Evolutionary conservation across 2,113 vertebrate species (phyloP).

Genomic region (Muntiacus muntjak): DNA sequence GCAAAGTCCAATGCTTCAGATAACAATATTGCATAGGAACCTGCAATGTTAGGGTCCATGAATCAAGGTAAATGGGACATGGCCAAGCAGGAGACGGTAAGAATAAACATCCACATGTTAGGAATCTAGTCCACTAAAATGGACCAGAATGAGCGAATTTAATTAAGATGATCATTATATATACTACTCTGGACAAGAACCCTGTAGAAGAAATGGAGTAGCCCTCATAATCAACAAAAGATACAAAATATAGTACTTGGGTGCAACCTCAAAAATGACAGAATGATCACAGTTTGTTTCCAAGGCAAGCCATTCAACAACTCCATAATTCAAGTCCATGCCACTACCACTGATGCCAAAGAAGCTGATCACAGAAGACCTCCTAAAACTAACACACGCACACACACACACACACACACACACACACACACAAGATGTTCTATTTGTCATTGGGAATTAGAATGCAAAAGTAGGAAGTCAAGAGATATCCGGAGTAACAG

Average conservation of each 20-base stretch:
- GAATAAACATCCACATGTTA: neutral
- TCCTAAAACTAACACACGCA: neutral
- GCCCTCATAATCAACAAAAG: neutral
- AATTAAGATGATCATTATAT: neutral
- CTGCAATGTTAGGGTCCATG: neutral
- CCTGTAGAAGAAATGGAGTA: neutral
- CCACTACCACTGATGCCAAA: fast-evolving
- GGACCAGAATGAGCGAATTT: neutral
- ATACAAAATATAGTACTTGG: neutral
- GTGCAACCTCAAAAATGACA: neutral
- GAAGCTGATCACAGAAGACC: neutral
- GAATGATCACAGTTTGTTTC: neutral
- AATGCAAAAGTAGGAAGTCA: neutral
- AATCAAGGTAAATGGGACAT: neutral
- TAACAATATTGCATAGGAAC: neutral
- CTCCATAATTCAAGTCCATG: neutral
- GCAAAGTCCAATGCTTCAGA: neutral
- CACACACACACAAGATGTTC: neutral
- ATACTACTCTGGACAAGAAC: neutral
- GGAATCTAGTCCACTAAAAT: neutral
- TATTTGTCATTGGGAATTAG: neutral
- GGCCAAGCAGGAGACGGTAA: neutral
- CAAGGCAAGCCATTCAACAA: neutral
- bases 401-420: neutral
- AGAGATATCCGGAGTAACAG: neutral